A percentile compares a stretch with the other conserved stretches of the same genome.
Evolutionary conservation across 2,888 invertebrate species (phyloP).

Genomic region (Mallateleia sp.): DNA sequence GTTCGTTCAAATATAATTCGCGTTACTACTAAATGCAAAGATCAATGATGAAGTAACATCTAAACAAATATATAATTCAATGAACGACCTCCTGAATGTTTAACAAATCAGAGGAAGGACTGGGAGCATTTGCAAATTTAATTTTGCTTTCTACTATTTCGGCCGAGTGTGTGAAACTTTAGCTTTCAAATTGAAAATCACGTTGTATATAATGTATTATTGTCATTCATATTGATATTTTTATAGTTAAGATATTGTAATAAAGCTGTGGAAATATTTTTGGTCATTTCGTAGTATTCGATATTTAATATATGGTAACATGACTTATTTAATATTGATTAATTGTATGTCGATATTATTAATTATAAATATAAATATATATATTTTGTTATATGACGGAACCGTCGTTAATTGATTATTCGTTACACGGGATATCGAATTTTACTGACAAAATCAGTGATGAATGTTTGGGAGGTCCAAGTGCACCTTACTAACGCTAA

Average conservation of each 20-base stretch:
- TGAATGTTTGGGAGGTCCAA: constrained; percentile 69
- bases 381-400: constrained; percentile 4
- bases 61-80: constrained; percentile 48
- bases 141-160: not conserved
- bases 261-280: not conserved
- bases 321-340: not conserved
- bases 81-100: constrained; percentile 64
- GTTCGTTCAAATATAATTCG: constrained; percentile 48
- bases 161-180: not conserved
- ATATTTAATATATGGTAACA: not conserved
- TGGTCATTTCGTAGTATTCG: not conserved
- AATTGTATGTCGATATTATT: not conserved
- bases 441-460: constrained; percentile 9
- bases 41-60: constrained; percentile 50
- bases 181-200: not conserved
- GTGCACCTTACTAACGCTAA: constrained; percentile 71
- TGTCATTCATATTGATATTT: not conserved
- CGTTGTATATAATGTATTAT: not conserved
- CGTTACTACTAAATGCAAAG: constrained; percentile 41
- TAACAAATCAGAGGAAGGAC: not conserved
- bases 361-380: not conserved
- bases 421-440: constrained; percentile 20
- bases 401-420: constrained; percentile 7
- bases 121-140: not conserved
- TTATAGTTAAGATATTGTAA: not conserved